Evolutionary conservation across 1,140 invertebrate genomes (phyloP), one percentile per base, ranked within the genome.

Genomic region (Microvelia longipes): DNA sequence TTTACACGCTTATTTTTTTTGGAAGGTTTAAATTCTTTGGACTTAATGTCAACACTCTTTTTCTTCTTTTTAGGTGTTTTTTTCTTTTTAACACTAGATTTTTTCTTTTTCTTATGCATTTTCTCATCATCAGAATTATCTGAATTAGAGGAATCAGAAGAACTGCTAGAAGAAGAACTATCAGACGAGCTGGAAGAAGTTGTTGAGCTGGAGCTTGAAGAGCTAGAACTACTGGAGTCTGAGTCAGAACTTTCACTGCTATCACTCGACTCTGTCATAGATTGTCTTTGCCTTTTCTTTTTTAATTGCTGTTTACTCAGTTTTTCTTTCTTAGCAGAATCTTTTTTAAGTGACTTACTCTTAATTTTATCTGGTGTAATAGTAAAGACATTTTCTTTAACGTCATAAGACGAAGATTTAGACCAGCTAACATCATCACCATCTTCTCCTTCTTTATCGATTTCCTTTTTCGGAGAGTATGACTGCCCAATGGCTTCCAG

Each of bases 81-180:
- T 50, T 72, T 72, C 2, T 62, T 65, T 65, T 72, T 72, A 29
- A 50, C 29, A 27, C 64, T 69, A 29, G 62, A 28, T 25, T 28
- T 60, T 68, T 72, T 72, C 27, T 67, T 69, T 70, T 70, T 72
- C 66, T 72, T 68, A n/a, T 26, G 29, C 62, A 70, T 72, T 68
- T 67, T 72, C 1, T 29, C 24, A 68, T 70, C 71, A n/a, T 67
- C 60, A 25, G 71, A 72, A 29, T 68, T 72, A n/a, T 69, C 71
- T 62, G 70, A 71, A 29, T 64, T 24, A 64, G 62, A 64, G 24
- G 5, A 5, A 24, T 5, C 5, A 11, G 15, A 24, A 26, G 62
- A 64, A 26, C 5, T 64, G 15, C 66, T 71, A 14, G 70, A 69
- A 62, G 68, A 69, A 27, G 68, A 62, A n/a, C 50, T 62, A 69